Conservation (phyloP, 2,797 vertebrate species). For the Synaphobranchus kaupii region DNA sequence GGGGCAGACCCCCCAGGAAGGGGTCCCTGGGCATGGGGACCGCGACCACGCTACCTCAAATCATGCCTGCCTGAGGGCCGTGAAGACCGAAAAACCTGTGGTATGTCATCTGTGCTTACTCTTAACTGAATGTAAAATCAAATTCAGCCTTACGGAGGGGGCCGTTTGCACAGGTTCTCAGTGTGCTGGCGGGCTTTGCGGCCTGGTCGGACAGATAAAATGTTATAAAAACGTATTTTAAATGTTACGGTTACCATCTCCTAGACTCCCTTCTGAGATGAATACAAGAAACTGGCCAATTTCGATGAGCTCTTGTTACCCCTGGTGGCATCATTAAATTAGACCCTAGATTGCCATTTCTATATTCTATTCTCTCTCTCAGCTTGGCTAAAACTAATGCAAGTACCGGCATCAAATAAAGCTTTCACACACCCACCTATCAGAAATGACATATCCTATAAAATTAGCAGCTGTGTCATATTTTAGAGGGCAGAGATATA, state of each 20-base stretch:
- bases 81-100: constrained; percentile 90
- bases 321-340: neutral
- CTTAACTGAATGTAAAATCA: neutral
- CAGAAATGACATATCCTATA: neutral
- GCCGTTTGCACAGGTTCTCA: neutral
- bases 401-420: neutral
- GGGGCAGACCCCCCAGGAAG: constrained; percentile 57
- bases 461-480: neutral
- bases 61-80: constrained; percentile 83
- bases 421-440: neutral
- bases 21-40: constrained; percentile 62
- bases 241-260: too few relatives aligned
- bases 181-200: neutral
- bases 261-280: too few relatives aligned
- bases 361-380: neutral
- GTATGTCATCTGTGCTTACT: constrained; percentile 68
- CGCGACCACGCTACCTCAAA: constrained; percentile 75
- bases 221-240: too few relatives aligned
- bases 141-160: neutral
- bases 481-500: neutral
- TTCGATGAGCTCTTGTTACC: neutral
- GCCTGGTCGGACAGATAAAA: neutral
- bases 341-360: neutral
- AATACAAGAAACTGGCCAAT: neutral
- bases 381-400: neutral